Evolutionary conservation across 2,888 invertebrate genomes (phyloP).

Genomic region (Hydraecia micacea): DNA sequence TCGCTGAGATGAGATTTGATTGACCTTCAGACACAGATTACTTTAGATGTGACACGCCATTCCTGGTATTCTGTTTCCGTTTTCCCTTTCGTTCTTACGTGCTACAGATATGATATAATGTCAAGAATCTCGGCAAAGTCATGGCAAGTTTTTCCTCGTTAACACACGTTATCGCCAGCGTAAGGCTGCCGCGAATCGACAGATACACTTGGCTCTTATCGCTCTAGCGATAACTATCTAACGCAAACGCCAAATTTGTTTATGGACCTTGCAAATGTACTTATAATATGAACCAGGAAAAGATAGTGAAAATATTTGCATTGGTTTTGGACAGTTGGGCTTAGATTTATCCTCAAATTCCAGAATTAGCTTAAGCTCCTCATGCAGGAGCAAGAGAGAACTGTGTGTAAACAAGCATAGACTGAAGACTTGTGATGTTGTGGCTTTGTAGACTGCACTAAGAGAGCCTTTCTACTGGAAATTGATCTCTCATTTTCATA

Average conservation of each 20-base stretch:
- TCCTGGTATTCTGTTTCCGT: slow-evolving; percentile 2
- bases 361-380: not conserved
- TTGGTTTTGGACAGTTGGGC: not conserved
- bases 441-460: not conserved
- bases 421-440: not conserved
- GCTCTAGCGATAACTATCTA: slow-evolving; percentile 26
- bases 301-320: not conserved
- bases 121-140: slow-evolving; percentile 28
- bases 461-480: not conserved
- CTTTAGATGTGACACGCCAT: not conserved
- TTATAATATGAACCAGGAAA: slow-evolving; percentile 14
- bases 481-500: not conserved
- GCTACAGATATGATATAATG: slow-evolving; percentile 8
- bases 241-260: slow-evolving; percentile 38
- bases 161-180: slow-evolving; percentile 19
- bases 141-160: slow-evolving; percentile 12
- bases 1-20: not conserved
- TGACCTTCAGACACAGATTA: too few species aligned
- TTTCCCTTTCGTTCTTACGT: slow-evolving; percentile 18
- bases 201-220: slow-evolving; percentile 47
- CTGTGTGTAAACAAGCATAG: not conserved
- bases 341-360: not conserved
- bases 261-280: slow-evolving; percentile 34
- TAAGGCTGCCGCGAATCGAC: slow-evolving; percentile 15
- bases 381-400: not conserved